Base-by-base conservation (phyloP, 2,113 vertebrate species). In the Notothenia coriiceps region DNA sequence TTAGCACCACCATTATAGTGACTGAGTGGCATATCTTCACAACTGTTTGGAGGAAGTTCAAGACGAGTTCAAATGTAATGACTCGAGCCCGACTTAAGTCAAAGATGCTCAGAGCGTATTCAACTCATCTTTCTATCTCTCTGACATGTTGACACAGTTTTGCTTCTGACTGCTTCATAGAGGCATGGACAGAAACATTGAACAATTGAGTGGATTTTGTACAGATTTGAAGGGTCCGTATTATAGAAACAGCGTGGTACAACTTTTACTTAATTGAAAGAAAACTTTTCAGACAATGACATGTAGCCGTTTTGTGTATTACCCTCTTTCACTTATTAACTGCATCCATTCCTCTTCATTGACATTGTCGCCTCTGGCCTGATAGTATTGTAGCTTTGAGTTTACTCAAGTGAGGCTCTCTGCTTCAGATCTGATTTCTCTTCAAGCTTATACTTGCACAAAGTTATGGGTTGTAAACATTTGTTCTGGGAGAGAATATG, bases 401-500 rank as follows among this genome's bases (percentile, higher is more conserved):
- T 77, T 60, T 5, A 55, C 80, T 68, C 4, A 25, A 13, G 56
- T 65, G 61, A 47, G 61, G 44, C 40, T 65, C 4, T 62, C 10
- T 14, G 50, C 33, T 55, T 46, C 59, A 46, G 55, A 33, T 70
- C 59, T 12, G 18, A 33, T 74, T 76, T 70, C 52, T 43, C 2
- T 12, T 76, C 74, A 54, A 78, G 83, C 54, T 75, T 29, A 12
- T 35, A 76, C 81, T 49, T 83, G 70, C 50, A 76, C 15, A 5
- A 43, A 60, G 1, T 80, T 44, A 49, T 47, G 47, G 18, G 25
- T n/a, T 67, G 9, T 73, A 29, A 46, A 61, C n/a, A 72, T 1
- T 29, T 57, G 17, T n/a, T 25, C 14, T 33, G 50, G 4, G n/a
- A 43, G 20, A 68, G 5, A 6, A 15, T 81, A 52, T 54, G 22